A percentile compares a stretch with the other conserved stretches of the same genome.
phyloP scores from a whole-genome alignment of 1,140 invertebrate species.

The Macrostomum lignano region DNA sequence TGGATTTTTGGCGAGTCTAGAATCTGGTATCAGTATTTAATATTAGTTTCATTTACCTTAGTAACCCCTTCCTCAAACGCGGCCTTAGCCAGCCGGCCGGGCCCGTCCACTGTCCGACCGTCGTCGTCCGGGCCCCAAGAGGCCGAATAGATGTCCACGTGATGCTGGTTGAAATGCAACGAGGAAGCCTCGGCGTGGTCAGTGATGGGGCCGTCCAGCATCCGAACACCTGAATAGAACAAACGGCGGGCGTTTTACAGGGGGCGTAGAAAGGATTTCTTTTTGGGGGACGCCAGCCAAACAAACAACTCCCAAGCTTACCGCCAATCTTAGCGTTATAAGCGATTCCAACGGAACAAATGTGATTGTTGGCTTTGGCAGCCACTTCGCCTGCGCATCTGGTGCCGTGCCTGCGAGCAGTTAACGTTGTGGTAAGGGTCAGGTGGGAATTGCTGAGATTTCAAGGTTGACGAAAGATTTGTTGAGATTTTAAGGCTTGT shows the following conservation, averaged over 20 bases:
- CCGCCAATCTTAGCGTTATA: conserved; percentile 69
- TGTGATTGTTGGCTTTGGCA: conserved; percentile 70
- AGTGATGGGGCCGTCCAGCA: conserved; percentile 91
- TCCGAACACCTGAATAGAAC: conserved; percentile 46
- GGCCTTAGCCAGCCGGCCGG: conserved; percentile 43
- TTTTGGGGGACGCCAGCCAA: too few species aligned
- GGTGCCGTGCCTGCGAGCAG: conserved; percentile 62
- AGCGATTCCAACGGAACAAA: conserved; percentile 80
- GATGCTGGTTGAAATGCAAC: conserved; percentile 64
- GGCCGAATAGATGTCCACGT: conserved; percentile 89
- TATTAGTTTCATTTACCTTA: too few species aligned
- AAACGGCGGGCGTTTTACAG: too few species aligned
- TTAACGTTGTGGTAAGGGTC: too few species aligned
- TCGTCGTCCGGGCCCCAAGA: conserved; percentile 66
- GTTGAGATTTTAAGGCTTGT: too few species aligned
- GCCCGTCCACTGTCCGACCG: conserved; percentile 55
- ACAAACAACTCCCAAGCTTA: conserved; percentile 22
- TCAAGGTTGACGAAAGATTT: too few species aligned
- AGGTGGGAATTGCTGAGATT: too few species aligned
- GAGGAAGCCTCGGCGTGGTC: conserved; percentile 85
- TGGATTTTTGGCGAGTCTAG: too few species aligned
- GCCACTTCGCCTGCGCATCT: conserved; percentile 95
- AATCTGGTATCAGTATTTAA: too few species aligned
- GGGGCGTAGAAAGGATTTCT: too few species aligned
- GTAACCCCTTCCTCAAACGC: conserved; percentile 43